A percentile compares a stretch with the other conserved stretches of the same genome.
Conservation (phyloP, 2,113 vertebrate species). For the Brachyhypopomus occidentalis region DNA sequence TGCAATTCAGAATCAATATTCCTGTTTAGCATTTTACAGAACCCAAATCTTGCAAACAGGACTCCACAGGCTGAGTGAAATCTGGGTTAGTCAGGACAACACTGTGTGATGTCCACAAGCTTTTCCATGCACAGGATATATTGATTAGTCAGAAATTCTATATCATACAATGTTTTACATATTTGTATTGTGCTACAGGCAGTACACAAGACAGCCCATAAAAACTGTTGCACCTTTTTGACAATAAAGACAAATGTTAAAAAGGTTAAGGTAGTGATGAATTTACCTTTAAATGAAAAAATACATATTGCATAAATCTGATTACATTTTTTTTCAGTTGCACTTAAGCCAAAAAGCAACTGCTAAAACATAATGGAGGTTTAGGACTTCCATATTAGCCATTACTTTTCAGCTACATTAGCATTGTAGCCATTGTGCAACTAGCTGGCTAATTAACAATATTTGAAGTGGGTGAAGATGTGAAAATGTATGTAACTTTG, state of each 20-base stretch:
- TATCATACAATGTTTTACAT: not conserved
- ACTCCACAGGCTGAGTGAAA: not conserved
- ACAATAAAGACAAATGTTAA: not conserved
- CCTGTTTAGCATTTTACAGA: not conserved
- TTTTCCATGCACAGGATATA: not conserved
- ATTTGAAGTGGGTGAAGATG: no score
- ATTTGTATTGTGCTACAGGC: constrained; percentile 10
- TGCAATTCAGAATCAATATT: not conserved
- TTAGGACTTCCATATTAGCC: no score
- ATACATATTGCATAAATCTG: no score
- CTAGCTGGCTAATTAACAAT: no score
- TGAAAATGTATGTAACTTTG: no score
- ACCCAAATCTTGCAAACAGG: not conserved
- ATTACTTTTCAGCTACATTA: no score
- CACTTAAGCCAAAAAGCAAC: no score
- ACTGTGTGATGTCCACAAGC: not conserved
- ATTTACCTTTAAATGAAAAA: not conserved
- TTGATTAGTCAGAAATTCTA: constrained; percentile 10
- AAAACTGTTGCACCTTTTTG: not conserved
- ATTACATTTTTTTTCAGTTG: no score
- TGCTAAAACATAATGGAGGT: no score
- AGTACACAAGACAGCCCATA: not conserved
- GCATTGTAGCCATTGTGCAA: no score
- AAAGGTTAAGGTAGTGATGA: no score
- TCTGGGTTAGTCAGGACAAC: not conserved